phyloP scores from a whole-genome alignment of 92 coral and sea anemone genomes.

The Paragorgia papillata region DNA sequence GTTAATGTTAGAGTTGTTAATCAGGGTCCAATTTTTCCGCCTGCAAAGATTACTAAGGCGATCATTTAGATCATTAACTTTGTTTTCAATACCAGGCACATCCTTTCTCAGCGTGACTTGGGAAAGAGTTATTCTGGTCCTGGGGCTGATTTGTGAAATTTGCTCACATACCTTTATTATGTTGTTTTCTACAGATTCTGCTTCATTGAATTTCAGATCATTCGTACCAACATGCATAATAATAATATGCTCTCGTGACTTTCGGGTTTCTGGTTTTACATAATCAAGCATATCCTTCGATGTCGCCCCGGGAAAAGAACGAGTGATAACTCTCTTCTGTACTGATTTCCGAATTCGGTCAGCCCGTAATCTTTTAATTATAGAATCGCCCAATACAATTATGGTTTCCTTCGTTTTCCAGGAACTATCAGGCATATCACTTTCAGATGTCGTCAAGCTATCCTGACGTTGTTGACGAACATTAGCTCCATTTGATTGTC shows the following conservation, averaged over 20 bases:
- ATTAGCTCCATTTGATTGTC: no score
- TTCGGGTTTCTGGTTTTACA: constrained; percentile 9
- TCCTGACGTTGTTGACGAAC: no score
- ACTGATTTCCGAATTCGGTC: neutral
- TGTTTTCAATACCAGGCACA: neutral
- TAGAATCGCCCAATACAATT: neutral
- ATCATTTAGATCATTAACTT: neutral
- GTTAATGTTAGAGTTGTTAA: neutral
- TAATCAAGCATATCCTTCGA: constrained; percentile 13
- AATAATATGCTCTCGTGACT: constrained; percentile 5
- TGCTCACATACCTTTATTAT: neutral
- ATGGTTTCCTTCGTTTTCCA: neutral
- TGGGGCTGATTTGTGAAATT: neutral
- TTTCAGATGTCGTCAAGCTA: neutral
- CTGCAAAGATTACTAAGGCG: neutral
- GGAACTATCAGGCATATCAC: neutral
- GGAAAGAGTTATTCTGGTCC: neutral
- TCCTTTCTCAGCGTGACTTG: neutral
- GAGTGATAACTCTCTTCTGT: neutral
- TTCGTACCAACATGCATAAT: constrained; percentile 21
- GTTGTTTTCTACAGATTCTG: neutral
- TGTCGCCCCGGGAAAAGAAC: constrained; percentile 23
- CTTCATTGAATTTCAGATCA: constrained; percentile 2
- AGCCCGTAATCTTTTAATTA: neutral
- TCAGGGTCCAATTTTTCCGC: neutral